Base-by-base conservation (phyloP, 2,888 invertebrate species). In the Acanthosepion esculentum region DNA sequence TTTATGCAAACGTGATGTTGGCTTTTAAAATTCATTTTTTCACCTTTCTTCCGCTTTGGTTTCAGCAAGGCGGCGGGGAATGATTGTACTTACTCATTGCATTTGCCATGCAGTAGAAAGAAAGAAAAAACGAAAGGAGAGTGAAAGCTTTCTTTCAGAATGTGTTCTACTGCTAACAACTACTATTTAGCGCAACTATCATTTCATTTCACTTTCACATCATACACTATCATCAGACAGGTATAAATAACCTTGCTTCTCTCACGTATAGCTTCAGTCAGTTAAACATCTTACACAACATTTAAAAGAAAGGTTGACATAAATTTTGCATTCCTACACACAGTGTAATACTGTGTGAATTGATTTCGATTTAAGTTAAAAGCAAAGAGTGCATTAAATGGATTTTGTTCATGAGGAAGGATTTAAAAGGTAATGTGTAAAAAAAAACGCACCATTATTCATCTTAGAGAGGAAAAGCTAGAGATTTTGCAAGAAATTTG, bases 161-260 rank as follows among this genome's bases (percentile, higher is more conserved):
- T n/a, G n/a, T 78, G n/a, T 33, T n/a, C 10, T n/a, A n/a, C n/a
- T 78, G 78, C 78, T 78, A 78, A 78, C 78, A 78, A 78, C 78
- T 78, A 78, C 78, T 78, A 78, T 78, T 78, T 78, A 78, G 78
- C n/a, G 78, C 78, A 78, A 78, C 78, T 78, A 78, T 78, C 78
- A 78, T 78, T 78, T 78, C 64, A 64, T 64, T 64, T 64, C 64
- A 64, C 64, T 8, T 41, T 64, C 64, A 64, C 26, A 78, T n/a
- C 33, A n/a, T 18, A 78, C 78, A 12, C 10, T 78, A 78, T n/a
- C 78, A 78, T 78, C 78, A 78, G 78, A 78, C 78, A 78, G 78
- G 78, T 78, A 78, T 78, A 78, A 78, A 78, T 78, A 78, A n/a
- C 78, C 33, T 33, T 33, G n/a, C 33, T 33, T n/a, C n/a, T 78